phyloP scores from a whole-genome alignment of 64 coral and sea anemone genomes.

The Dendronephthya gigantea region DNA sequence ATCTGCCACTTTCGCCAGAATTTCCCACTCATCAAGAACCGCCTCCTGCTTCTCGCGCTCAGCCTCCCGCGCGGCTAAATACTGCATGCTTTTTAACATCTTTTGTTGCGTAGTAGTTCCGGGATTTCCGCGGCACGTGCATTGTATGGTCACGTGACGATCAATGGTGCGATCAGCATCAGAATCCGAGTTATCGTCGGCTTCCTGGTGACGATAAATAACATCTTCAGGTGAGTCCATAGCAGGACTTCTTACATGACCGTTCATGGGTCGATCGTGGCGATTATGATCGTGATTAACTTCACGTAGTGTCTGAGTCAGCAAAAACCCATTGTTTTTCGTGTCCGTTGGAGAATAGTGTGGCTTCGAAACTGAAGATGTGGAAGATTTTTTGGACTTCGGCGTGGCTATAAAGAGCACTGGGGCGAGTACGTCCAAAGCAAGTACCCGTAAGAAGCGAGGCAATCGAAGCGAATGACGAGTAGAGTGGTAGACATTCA shows the following conservation, averaged over 20 bases:
- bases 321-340: not conserved
- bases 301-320: not conserved
- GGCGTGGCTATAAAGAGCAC: not conserved
- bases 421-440: not conserved
- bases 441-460: not conserved
- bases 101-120: not conserved
- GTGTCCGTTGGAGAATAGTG: not conserved
- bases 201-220: not conserved
- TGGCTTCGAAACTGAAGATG: not conserved
- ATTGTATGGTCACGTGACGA: not conserved
- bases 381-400: not conserved
- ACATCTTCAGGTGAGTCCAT: not conserved
- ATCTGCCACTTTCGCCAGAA: not conserved
- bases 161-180: not conserved
- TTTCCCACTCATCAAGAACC: not conserved
- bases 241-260: not conserved
- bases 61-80: not conserved
- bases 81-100: not conserved
- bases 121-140: not conserved
- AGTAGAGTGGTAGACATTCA: conserved; percentile 72
- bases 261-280: not conserved
- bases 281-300: not conserved
- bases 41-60: not conserved
- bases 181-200: not conserved
- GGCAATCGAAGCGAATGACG: conserved; percentile 18